Base-by-base conservation (phyloP, 2,113 vertebrate species). In the Macquaria ambigua region DNA sequence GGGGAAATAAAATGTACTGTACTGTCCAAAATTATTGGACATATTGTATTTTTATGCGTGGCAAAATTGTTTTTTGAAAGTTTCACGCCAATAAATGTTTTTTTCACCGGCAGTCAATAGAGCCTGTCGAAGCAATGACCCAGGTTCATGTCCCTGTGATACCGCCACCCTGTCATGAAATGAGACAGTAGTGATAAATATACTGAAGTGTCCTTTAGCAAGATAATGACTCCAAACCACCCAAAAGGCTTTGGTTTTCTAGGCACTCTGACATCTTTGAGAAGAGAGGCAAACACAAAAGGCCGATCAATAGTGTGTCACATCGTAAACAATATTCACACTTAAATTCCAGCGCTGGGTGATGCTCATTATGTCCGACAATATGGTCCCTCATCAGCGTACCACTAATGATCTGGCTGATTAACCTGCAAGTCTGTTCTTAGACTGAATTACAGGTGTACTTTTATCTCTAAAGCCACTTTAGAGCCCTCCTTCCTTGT, bases 401-500 rank as follows among this genome's bases (percentile, higher is more conserved):
- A 9, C 37, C 15, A 68, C 63, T 58, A 64, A 70, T 70, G 37
- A 31, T 48, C 34, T 52, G 31, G 9, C n/a, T 48, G 9, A 74
- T 70, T 68, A 50, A 31, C 53, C 73, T 56, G 53, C 14, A 72
- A 31, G 52, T 69, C 28, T 31, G 8, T 56, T 56, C 15, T 63
- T 25, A 55, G 56, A 20, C 28, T 56, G 2, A 39, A 56, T 41
- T 48, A 43, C 31, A 59, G 25, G 41, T 70, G 15, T 7, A 21
- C n/a, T 55, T 70, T 70, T 20, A 71, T 52, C n/a, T 74, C 18
- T 67, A 25, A 58, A 58, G 21, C n/a, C 39, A 58, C 59, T 61
- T 10, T 50, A 14, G 10, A 37, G 9, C 3, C 3, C 4, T 37
- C 8, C 3, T 28, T 46, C n/a, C 0, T 48, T 56, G 16, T 61